Conservation (phyloP, 2,113 vertebrate species). For the Tenebrosternarchus preto region DNA sequence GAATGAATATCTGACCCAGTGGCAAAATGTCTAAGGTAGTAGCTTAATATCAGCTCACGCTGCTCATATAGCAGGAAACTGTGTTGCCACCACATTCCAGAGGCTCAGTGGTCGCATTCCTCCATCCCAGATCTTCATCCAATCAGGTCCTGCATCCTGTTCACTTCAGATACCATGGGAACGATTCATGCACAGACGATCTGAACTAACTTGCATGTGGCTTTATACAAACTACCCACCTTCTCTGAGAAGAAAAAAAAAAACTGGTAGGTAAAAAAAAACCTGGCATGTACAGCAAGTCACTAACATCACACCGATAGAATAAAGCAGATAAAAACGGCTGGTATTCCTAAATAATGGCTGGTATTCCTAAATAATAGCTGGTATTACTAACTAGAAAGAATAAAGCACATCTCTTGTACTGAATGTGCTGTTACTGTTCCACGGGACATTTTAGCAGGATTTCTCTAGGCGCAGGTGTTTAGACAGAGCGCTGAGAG, state of each 20-base stretch:
- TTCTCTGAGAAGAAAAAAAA: not conserved
- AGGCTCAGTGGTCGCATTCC: too few species aligned
- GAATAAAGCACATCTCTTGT: not conserved
- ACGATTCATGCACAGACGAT: not conserved
- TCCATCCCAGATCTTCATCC: not conserved
- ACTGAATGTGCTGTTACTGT: not conserved
- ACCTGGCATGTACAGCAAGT: not conserved
- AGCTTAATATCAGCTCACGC: slow-evolving; percentile 41
- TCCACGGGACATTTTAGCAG: not conserved
- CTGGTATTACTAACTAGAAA: not conserved
- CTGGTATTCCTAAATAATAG: slow-evolving; percentile 17
- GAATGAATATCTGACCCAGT: slow-evolving; percentile 47
- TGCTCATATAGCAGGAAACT: slow-evolving; percentile 42
- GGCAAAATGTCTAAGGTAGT: slow-evolving; percentile 33
- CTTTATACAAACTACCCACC: not conserved
- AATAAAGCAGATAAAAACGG: slow-evolving; percentile 2
- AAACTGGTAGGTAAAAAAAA: not conserved
- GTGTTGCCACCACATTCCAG: slow-evolving; percentile 8
- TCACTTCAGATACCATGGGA: not conserved
- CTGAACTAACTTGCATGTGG: not conserved
- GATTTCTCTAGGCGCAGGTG: not conserved
- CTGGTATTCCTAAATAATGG: too few species aligned
- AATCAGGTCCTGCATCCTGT: not conserved
- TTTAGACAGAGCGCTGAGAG: not conserved
- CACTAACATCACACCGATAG: not conserved